Evolutionary conservation across 35 echinoderm and acorn worm genomes (phyloP).

Genomic region (Diadema setosum): DNA sequence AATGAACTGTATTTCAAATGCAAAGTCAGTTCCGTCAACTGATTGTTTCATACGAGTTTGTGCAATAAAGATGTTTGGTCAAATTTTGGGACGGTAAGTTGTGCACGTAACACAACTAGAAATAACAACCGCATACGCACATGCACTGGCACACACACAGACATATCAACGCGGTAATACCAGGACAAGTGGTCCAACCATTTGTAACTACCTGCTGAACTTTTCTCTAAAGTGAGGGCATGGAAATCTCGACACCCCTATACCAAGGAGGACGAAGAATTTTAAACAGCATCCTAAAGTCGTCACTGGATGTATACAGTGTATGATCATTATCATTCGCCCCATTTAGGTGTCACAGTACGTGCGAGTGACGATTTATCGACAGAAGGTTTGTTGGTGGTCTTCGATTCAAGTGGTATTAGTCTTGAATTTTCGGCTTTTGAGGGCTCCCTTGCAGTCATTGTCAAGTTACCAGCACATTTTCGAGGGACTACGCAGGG

Average conservation of each 20-base stretch:
- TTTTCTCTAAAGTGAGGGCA: neutral
- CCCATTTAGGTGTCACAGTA: neutral
- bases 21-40: neutral
- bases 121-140: too few relatives aligned
- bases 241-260: neutral
- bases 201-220: too few relatives aligned
- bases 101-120: too few relatives aligned
- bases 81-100: too few relatives aligned
- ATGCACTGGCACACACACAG: too few relatives aligned
- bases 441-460: neutral
- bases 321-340: neutral
- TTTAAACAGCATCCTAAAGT: neutral
- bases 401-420: conserved; percentile 17
- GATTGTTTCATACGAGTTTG: neutral
- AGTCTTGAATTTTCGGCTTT: neutral
- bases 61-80: neutral
- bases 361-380: neutral
- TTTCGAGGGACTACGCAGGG: neutral
- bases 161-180: too few relatives aligned
- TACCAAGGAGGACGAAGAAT: neutral
- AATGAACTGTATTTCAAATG: neutral
- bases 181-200: too few relatives aligned
- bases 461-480: neutral
- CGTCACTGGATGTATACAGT: neutral
- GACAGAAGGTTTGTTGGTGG: neutral